Base-by-base conservation (phyloP, 2,797 vertebrate genomes). In the Scleropages formosus region DNA sequence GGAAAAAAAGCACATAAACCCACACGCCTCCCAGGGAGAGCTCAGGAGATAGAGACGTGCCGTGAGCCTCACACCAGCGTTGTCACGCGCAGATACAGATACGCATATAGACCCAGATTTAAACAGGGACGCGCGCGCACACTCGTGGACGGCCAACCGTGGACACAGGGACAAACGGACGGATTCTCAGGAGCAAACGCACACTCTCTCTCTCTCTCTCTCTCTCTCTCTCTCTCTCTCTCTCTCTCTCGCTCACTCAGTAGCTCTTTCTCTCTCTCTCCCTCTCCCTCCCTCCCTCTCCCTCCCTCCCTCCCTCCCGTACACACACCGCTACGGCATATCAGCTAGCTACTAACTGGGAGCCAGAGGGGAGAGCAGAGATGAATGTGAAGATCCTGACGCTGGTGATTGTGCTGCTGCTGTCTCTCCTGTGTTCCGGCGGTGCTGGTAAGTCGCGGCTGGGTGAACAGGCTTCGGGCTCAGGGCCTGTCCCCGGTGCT, bases 321-420 rank as follows among this genome's bases (percentile, higher is more conserved):
- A 91, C 88, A 89, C 87, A 91, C 90, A 89, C 85, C 89, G 90
- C 90, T 92, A 90, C 89, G 92, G 90, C 92, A 91, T 90, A 92
- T 91, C 93, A 91, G 90, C 88, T 88, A 93, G 91, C 90, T 90
- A 90, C 90, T 89, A 90, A 88, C 89, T 81, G 88, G 87, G 87
- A 90, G 87, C 89, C 87, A 87, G 90, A 89, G 91, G 90, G 89
- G 88, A 93, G 90, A 88, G 91, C 91, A 92, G 92, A 93, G 92
- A 94, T 94, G 93, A 94, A 93, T 92, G 92, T 94, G 93, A 94
- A 93, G 92, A 93, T 93, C 90, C 88, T 94, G 91, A 93, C 91
- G 89, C 88, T 94, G 92, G 91, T 91, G 91, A 90, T 94, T 90
- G 90, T 93, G 91, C 90, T 94, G 90, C 87, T 94, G 91, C 89